A percentile compares a stretch with the other conserved stretches of the same genome.
Conservation (phyloP, 2,113 vertebrate species). For the Eupsittula cactorum region DNA sequence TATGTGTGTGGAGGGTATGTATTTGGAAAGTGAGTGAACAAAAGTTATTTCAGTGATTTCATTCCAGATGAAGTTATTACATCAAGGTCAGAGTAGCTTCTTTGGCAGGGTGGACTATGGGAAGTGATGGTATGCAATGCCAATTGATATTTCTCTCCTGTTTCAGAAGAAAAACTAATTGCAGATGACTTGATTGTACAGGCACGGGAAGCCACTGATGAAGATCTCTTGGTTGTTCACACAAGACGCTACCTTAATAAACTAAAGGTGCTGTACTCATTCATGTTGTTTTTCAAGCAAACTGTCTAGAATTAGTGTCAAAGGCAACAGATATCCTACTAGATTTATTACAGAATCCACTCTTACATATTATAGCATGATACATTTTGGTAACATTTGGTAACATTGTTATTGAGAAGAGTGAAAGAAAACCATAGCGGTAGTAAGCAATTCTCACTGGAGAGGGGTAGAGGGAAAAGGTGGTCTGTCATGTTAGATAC, state of each 20-base stretch:
- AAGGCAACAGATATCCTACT: not conserved
- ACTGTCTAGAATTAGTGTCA: not conserved
- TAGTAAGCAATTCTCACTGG: fast-evolving
- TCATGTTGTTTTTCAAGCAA: not conserved
- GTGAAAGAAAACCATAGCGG: not conserved
- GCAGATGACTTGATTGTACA: constrained; percentile 85
- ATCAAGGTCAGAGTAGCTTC: not conserved
- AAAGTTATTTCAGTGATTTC: not conserved
- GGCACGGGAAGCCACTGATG: constrained; percentile 90
- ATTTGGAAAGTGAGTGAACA: not conserved
- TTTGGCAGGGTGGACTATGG: not conserved
- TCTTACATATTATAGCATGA: not conserved
- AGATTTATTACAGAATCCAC: not conserved
- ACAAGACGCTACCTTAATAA: constrained; percentile 89
- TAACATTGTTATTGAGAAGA: not conserved
- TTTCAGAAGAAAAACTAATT: constrained; percentile 91
- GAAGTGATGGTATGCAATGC: not conserved
- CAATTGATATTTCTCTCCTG: constrained; percentile 36
- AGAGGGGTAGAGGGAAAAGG: not conserved
- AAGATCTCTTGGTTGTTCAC: constrained; percentile 92
- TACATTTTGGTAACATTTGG: not conserved
- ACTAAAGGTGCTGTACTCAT: constrained; percentile 85
- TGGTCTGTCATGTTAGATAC: fast-evolving
- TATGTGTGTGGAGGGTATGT: not conserved
- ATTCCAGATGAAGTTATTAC: not conserved